Percentiles rank a stretch among this genome's conserved stretches.
phyloP scores from a whole-genome alignment of 2,113 vertebrate genomes.

The Apus apus region DNA sequence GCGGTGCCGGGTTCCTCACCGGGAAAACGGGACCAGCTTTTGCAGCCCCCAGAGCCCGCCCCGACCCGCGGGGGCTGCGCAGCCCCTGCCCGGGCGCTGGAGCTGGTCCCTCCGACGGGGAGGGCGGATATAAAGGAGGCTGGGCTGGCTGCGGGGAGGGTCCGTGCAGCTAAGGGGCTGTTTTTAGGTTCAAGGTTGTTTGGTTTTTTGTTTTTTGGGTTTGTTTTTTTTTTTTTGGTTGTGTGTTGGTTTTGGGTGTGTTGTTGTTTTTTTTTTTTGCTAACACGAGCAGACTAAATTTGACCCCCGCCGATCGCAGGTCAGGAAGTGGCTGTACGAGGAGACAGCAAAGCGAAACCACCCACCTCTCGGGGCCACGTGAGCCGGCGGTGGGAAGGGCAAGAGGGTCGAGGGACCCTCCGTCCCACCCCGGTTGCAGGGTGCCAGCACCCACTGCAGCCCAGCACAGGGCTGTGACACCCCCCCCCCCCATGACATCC shows the following conservation, averaged over 20 bases:
- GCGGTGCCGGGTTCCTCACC: not conserved
- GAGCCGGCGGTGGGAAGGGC: not conserved
- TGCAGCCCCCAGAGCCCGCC: accelerated
- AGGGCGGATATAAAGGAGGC: not conserved
- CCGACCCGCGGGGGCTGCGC: accelerated
- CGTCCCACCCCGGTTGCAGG: accelerated
- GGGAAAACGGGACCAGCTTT: accelerated
- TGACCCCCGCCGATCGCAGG: not conserved
- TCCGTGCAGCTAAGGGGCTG: not conserved
- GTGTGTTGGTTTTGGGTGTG: not conserved
- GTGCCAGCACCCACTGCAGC: not conserved
- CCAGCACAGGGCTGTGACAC: accelerated
- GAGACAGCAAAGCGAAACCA: slow-evolving; percentile 55
- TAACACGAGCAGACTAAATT: slow-evolving; percentile 9
- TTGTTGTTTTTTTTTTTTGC: not conserved
- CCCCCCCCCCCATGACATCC: not conserved
- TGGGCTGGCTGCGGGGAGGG: not conserved
- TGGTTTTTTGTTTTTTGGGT: not conserved
- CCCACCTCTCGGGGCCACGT: not conserved
- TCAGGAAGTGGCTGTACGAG: slow-evolving; percentile 57
- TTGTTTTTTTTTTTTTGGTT: not conserved
- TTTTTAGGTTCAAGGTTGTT: not conserved
- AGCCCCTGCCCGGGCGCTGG: not conserved
- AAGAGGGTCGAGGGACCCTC: accelerated
- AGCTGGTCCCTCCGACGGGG: accelerated